Conservation (phyloP, 2,113 vertebrate species). For the Strix uralensis region DNA sequence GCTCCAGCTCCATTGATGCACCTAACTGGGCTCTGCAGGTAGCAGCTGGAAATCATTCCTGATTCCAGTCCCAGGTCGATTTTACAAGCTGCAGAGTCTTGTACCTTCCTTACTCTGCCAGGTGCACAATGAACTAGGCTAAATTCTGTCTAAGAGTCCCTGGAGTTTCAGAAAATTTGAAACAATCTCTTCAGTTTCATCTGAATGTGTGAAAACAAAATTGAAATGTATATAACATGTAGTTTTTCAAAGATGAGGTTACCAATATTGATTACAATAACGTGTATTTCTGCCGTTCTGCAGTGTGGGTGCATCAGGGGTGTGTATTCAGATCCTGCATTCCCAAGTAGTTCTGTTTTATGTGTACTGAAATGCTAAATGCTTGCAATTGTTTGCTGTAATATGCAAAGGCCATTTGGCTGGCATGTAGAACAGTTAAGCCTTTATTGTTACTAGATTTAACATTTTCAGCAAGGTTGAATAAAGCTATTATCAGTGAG, state of each 20-base stretch:
- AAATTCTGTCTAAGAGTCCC: neutral
- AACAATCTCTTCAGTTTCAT: neutral
- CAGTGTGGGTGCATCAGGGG: neutral
- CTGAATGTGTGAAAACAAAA: neutral
- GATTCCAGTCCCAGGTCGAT: neutral
- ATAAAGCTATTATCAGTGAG: constrained; percentile 37
- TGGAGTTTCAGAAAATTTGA: neutral
- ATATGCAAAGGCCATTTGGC: neutral
- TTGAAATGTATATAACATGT: neutral
- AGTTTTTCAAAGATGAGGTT: neutral
- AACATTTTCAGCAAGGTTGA: constrained; percentile 53
- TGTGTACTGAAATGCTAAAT: constrained; percentile 4
- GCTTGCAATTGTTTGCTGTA: constrained; percentile 31
- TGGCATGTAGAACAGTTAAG: constrained; percentile 37
- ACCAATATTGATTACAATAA: neutral
- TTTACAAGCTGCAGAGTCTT: neutral
- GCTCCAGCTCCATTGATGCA: neutral
- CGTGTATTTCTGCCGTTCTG: neutral
- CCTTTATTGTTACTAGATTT: constrained; percentile 42
- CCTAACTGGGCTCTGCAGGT: neutral
- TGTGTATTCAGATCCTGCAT: neutral
- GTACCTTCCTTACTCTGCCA: neutral
- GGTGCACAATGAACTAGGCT: neutral
- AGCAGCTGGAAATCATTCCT: neutral
- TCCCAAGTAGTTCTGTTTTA: neutral